phyloP scores from a whole-genome alignment of 2,113 vertebrate species.

The Speoplatyrhinus poulsoni region DNA sequence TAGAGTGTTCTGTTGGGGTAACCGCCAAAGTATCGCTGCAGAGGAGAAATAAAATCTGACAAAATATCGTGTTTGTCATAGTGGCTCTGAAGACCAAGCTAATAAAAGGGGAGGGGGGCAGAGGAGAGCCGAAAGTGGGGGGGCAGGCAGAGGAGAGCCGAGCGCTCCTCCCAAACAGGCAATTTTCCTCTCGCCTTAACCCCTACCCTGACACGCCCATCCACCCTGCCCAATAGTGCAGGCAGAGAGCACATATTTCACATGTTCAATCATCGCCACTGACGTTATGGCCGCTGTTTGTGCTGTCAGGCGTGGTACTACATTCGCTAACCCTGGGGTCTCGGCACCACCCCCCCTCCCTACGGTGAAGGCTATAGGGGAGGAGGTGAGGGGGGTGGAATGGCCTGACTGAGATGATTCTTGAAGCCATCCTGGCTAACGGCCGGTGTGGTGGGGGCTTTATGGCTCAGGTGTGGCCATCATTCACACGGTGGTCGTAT shows the following conservation, averaged over 20 bases:
- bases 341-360: conserved; percentile 45
- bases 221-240: conserved; percentile 65
- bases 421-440: conserved; percentile 70
- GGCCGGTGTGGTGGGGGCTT: conserved; percentile 54
- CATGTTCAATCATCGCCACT: conserved; percentile 70
- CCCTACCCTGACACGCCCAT: conserved; percentile 66
- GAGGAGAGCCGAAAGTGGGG: not conserved
- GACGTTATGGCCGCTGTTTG: conserved; percentile 70
- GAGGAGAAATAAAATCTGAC: conserved; percentile 58
- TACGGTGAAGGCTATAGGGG: conserved; percentile 53
- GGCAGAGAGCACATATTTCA: conserved; percentile 75
- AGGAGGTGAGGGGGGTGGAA: conserved; percentile 58
- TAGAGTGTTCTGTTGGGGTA: conserved; percentile 48
- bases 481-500: not conserved
- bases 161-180: conserved; percentile 62
- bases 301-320: conserved; percentile 63
- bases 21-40: conserved; percentile 43
- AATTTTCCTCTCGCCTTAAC: conserved; percentile 72
- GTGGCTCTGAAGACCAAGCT: conserved; percentile 42
- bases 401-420: conserved; percentile 68
- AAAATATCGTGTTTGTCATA: conserved; percentile 62
- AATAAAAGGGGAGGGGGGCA: conserved; percentile 35
- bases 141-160: conserved; percentile 2
- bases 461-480: conserved; percentile 54
- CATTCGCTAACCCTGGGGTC: conserved; percentile 54